These are phyloP conservation scores for Turritopsis dohrnii DNA, from an alignment of 30 jellyfish, hydroid and myxozoan species.

Conservation along the genomic window DNA sequence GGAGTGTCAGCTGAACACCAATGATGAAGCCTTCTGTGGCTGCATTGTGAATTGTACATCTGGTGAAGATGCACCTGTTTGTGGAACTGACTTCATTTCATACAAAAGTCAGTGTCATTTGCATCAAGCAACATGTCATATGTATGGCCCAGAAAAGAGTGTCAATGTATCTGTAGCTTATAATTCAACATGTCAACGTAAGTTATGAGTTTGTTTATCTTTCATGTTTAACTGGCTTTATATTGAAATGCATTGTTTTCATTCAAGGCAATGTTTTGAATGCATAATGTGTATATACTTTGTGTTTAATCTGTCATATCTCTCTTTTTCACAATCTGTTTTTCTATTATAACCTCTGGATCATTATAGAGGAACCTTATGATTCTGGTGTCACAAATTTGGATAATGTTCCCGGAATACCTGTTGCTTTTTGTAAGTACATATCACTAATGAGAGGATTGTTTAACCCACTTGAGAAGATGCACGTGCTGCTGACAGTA, in stretches of 20 bases:
- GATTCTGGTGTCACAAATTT: constrained; percentile 13
- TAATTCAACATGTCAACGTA: background rate
- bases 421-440: constrained; percentile 29
- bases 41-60: constrained; percentile 11
- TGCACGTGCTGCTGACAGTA: constrained; percentile 9
- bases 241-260: background rate
- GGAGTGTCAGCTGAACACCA: background rate
- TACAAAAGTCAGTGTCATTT: constrained; percentile 7
- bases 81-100: constrained; percentile 15
- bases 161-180: background rate
- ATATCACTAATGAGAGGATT: background rate
- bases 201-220: background rate
- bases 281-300: too few relatives aligned
- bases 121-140: background rate
- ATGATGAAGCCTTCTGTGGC: constrained; percentile 8
- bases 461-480: background rate
- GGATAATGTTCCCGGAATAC: constrained; percentile 30
- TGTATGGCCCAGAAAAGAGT: background rate
- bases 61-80: background rate
- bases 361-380: constrained; percentile 3
- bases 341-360: background rate
- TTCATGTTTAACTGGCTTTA: background rate
- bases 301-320: too few relatives aligned
- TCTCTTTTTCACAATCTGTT: too few relatives aligned
- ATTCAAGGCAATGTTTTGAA: background rate